A percentile compares a stretch with the other conserved stretches of the same genome.
Evolutionary conservation across 2,113 vertebrate genomes (phyloP).

Genomic region (Strigops habroptila): DNA sequence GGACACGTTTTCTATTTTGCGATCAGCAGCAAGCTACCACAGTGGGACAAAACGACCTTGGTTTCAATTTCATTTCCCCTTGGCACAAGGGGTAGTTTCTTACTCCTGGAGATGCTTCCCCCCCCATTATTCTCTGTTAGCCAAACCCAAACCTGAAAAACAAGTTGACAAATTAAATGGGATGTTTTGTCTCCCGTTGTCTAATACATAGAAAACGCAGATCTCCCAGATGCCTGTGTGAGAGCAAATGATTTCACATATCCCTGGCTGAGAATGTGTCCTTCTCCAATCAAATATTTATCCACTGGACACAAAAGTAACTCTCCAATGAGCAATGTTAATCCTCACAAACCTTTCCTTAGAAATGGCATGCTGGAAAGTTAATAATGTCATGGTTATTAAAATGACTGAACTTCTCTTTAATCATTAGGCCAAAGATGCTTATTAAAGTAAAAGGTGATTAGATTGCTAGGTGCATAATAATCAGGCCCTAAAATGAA

Average conservation of each 20-base stretch:
- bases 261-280: neutral
- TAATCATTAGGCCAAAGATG: conserved; percentile 57
- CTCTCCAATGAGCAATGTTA: conserved; percentile 68
- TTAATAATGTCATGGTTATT: conserved; percentile 71
- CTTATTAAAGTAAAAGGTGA: conserved; percentile 63
- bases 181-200: conserved; percentile 17
- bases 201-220: neutral
- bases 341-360: conserved; percentile 67
- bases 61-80: neutral
- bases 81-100: neutral
- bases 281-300: conserved; percentile 64
- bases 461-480: conserved; percentile 51
- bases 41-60: neutral
- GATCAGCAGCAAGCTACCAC: neutral
- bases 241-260: neutral
- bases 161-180: conserved; percentile 46
- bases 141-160: conserved; percentile 52
- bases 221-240: neutral
- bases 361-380: conserved; percentile 68
- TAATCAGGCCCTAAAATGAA: conserved; percentile 42
- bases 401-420: conserved; percentile 56
- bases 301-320: conserved; percentile 67
- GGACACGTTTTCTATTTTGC: neutral
- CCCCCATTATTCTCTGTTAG: neutral
- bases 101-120: neutral